Conservation (phyloP, 2,797 vertebrate genomes). For the Helicolenus hilgendorfi region DNA sequence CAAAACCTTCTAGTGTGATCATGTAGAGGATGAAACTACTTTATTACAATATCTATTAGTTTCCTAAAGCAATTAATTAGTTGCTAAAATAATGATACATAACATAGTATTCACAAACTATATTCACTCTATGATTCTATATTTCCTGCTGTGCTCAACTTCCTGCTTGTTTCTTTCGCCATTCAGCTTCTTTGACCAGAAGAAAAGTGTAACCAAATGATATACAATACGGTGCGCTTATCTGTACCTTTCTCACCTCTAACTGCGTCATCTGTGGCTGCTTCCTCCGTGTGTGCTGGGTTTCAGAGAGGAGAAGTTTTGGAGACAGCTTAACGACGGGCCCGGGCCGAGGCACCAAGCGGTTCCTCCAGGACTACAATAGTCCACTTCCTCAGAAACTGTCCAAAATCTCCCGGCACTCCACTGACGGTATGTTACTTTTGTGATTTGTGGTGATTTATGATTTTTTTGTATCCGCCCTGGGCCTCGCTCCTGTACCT, state of each 20-base stretch:
- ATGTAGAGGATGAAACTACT: background rate
- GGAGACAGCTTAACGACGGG: constrained; percentile 89
- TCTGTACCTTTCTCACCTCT: background rate
- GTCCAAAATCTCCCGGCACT: constrained; percentile 91
- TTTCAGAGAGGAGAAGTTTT: constrained; percentile 90
- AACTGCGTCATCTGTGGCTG: background rate
- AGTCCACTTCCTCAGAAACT: constrained; percentile 91
- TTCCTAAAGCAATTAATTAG: background rate
- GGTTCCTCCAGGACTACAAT: constrained; percentile 91
- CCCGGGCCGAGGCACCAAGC: constrained; percentile 90
- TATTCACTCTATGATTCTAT: background rate
- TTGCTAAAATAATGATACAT: background rate
- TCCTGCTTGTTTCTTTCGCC: background rate
- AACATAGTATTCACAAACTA: background rate
- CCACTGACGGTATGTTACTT: constrained; percentile 89
- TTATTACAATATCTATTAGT: background rate
- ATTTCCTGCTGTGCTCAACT: background rate
- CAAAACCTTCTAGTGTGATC: background rate
- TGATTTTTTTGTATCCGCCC: background rate
- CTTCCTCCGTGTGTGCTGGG: background rate
- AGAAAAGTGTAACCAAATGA: background rate
- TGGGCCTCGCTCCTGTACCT: background rate
- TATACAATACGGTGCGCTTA: background rate
- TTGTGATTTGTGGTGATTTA: background rate
- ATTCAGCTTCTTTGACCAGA: background rate